Base-by-base conservation (phyloP, 2,113 vertebrate genomes). In the Mobula hypostoma region DNA sequence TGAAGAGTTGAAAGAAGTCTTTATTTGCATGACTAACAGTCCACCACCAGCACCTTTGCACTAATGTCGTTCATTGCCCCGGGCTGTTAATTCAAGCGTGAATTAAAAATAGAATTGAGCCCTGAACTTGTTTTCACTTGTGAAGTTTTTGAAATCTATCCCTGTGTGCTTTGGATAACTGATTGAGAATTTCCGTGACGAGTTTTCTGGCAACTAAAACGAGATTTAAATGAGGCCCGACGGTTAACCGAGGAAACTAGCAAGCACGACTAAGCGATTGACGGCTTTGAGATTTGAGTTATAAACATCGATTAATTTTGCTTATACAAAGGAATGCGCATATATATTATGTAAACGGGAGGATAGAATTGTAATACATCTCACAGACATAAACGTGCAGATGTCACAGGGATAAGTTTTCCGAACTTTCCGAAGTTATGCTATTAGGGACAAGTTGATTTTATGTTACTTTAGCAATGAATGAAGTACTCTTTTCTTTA, bases 21-120 rank as follows among this genome's bases (percentile, higher is more conserved):
- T 98, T 98, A 97, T 98, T 98, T 97, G 96, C 95, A 96, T 96
- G 96, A 96, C 96, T 96, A 98, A 96, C 97, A 96, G 96, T 96
- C 97, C 96, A 97, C 96, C 96, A 95, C 95, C 95, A 95, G 95
- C 94, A 96, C 94, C 95, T 61, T 94, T 76, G 87, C 58, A 77
- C 95, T 94, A 94, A 95, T 94, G 94, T 96, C 96, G 48, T 95
- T 87, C 95, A 95, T 96, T 74, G 94, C 96, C 95, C 12, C 15
- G 94, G 96, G 96, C 96, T 95, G 95, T 95, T 95, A 95, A 95
- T 95, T 96, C 95, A 96, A 94, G 95, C 94, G 40, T 95, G 95
- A 96, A 96, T 96, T 96, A 95, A 95, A 90, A 83, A 93, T 93
- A 95, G 94, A 95, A 94, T 70, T 95, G 95, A 96, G 96, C 95